Evolutionary conservation across 2,797 vertebrate genomes (phyloP).

Genomic region (Centroberyx gerrardi): DNA sequence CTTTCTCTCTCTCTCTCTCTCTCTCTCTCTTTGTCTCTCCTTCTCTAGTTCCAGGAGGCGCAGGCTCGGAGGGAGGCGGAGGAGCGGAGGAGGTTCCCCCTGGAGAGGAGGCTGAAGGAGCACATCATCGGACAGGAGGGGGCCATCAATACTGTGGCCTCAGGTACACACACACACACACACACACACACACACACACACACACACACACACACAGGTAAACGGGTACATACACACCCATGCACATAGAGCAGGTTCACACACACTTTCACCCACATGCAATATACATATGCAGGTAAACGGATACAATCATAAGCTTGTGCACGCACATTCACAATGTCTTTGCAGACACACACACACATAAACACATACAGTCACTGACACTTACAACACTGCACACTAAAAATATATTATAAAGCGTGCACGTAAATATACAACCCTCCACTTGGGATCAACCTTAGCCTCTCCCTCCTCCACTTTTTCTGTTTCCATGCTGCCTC

Average conservation of each 20-base stretch:
- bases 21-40: conserved; percentile 57
- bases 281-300: not conserved
- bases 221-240: not conserved
- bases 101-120: conserved; percentile 94
- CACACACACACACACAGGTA: conserved; percentile 4
- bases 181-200: conserved; percentile 15
- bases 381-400: too few species aligned
- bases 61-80: conserved; percentile 89
- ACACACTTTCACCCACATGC: not conserved
- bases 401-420: not conserved
- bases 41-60: conserved; percentile 90
- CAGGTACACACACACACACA: conserved; percentile 84
- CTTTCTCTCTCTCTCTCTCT: conserved; percentile 3
- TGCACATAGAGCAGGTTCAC: not conserved
- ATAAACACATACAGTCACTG: not conserved
- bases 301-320: not conserved
- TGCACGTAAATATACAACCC: not conserved
- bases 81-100: conserved; percentile 92
- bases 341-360: not conserved
- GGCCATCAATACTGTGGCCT: conserved; percentile 94
- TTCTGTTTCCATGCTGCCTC: not conserved
- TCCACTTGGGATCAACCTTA: too few species aligned
- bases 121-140: conserved; percentile 97
- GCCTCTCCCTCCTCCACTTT: not conserved
- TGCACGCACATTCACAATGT: too few species aligned